Conservation (phyloP, 2,888 invertebrate species). For the Sesamia inferens region DNA sequence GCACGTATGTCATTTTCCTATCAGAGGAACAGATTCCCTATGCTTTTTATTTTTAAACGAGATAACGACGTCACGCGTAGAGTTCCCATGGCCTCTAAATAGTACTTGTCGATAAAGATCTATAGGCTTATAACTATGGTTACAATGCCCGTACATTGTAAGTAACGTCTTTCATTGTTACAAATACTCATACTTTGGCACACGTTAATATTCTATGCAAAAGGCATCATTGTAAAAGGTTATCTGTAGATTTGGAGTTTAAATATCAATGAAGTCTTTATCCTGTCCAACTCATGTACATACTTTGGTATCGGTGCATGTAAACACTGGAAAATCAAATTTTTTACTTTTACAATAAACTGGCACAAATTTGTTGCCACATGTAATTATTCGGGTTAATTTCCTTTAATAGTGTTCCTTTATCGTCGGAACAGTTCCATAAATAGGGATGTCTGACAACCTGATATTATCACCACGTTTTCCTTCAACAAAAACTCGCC, state of each 20-base stretch:
- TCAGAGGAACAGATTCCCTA: conserved; percentile 42
- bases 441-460: conserved; percentile 50
- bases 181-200: conserved; percentile 15
- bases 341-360: conserved; percentile 13
- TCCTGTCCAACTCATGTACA: not conserved
- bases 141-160: conserved; percentile 37
- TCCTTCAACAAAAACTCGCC: conserved; percentile 47
- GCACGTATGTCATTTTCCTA: conserved; percentile 56
- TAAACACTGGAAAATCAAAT: conserved; percentile 1
- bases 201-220: conserved; percentile 14
- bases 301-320: not conserved
- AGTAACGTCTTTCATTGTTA: conserved; percentile 48
- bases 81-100: conserved; percentile 64
- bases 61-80: conserved; percentile 61
- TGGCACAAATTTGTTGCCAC: conserved; percentile 3
- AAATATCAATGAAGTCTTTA: conserved; percentile 8
- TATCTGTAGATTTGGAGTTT: not conserved
- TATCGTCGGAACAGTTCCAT: conserved; percentile 46
- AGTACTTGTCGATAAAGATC: conserved; percentile 63
- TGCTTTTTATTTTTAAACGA: conserved; percentile 51
- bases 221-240: conserved; percentile 10
- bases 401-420: conserved; percentile 35
- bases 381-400: conserved; percentile 34
- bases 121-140: conserved; percentile 59
- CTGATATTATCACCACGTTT: conserved; percentile 52